Evolutionary conservation across 2,113 vertebrate genomes (phyloP).

Genomic region (Rhodinocichla rosea): DNA sequence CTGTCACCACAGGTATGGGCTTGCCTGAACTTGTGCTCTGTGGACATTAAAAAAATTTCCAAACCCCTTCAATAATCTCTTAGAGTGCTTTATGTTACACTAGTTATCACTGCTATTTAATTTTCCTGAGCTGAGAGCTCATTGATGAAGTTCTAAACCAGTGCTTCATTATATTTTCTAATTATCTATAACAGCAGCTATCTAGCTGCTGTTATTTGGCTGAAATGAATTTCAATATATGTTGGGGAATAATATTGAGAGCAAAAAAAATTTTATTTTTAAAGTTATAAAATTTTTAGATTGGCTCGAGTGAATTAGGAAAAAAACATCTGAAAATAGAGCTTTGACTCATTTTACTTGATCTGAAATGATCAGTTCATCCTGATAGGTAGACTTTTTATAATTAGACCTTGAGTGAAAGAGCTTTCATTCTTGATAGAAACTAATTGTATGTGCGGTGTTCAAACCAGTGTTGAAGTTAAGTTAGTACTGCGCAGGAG

Average conservation of each 20-base stretch:
- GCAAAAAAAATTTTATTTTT: neutral
- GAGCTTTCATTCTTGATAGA: neutral
- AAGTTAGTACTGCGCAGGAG: conserved; percentile 33
- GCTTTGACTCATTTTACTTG: neutral
- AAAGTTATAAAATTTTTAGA: neutral
- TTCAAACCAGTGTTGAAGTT: conserved; percentile 49
- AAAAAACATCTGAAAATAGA: neutral
- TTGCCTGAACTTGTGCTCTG: neutral
- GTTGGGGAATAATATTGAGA: neutral
- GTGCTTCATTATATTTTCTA: neutral
- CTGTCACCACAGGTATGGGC: neutral
- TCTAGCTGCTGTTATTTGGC: neutral
- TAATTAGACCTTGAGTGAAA: conserved; percentile 41
- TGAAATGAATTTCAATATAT: neutral
- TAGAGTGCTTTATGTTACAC: neutral
- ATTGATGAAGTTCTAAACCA: neutral
- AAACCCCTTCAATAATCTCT: neutral
- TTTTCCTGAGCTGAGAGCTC: neutral
- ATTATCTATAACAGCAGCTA: neutral
- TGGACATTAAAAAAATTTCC: neutral
- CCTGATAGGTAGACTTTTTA: neutral
- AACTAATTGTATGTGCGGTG: conserved; percentile 11
- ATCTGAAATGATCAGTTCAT: neutral
- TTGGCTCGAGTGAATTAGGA: neutral
- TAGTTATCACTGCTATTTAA: neutral